Evolutionary conservation across 2,797 vertebrate species (phyloP).

Genomic region (Ctenochaetus hawaiiensis): DNA sequence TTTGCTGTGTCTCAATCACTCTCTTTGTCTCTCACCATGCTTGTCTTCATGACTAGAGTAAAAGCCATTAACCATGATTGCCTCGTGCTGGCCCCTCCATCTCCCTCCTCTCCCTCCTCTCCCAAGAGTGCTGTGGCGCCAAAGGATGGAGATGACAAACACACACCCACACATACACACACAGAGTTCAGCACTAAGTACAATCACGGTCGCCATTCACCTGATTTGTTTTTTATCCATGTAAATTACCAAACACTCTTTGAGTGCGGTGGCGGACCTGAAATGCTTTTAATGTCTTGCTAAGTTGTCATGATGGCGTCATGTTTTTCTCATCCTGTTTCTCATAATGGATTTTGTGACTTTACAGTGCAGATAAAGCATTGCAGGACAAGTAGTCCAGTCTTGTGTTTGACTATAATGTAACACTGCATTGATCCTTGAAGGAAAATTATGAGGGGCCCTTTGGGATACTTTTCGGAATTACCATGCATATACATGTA

Average conservation of each 20-base stretch:
- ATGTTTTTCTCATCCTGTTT: slow-evolving; percentile 7
- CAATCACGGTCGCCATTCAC: background rate
- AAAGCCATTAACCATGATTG: slow-evolving; percentile 39
- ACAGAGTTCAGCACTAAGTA: background rate
- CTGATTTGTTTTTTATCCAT: slow-evolving; percentile 43
- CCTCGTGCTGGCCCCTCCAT: background rate
- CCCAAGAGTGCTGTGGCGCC: slow-evolving; percentile 37
- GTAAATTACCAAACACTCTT: slow-evolving; percentile 44
- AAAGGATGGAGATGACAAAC: slow-evolving; percentile 30
- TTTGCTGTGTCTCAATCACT: slow-evolving; percentile 1
- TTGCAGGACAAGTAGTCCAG: background rate
- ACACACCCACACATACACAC: background rate
- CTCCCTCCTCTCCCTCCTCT: background rate
- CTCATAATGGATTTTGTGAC: slow-evolving; percentile 42
- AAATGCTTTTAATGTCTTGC: slow-evolving; percentile 46
- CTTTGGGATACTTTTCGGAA: no score
- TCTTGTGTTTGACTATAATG: background rate
- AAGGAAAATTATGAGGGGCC: background rate
- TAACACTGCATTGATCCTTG: background rate
- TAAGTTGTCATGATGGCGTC: slow-evolving; percentile 8
- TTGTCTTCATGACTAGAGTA: slow-evolving; percentile 15
- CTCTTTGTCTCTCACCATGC: background rate
- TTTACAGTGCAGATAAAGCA: slow-evolving; percentile 3
- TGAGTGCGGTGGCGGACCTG: background rate
- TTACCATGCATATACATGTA: no score